These are phyloP conservation scores for Nineta flava DNA, from an alignment of 2,888 invertebrate species.

Conservation along the genomic window DNA sequence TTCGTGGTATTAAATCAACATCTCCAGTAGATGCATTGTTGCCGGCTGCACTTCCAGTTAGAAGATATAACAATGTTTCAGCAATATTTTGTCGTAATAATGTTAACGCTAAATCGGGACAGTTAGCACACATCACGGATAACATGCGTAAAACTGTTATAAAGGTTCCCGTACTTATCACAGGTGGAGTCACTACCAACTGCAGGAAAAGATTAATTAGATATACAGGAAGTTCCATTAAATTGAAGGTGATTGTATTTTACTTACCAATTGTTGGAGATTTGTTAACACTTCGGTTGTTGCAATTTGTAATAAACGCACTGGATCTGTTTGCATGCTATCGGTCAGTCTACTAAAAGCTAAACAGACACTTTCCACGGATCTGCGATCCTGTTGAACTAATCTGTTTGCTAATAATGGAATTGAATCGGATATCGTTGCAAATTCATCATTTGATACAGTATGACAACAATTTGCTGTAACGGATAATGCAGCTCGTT, in stretches of 20 bases:
- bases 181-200: slow-evolving; percentile 88
- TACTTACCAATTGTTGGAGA: slow-evolving; percentile 70
- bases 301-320: slow-evolving; percentile 84
- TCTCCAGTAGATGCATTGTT: slow-evolving; percentile 34
- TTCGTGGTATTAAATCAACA: slow-evolving; percentile 76
- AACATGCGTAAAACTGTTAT: slow-evolving; percentile 93
- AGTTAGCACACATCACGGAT: slow-evolving; percentile 89
- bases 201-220: slow-evolving; percentile 22
- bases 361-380: slow-evolving; percentile 91
- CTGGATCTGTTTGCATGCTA: slow-evolving; percentile 85
- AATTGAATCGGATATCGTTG: slow-evolving; percentile 77
- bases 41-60: slow-evolving; percentile 70
- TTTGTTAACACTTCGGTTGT: slow-evolving; percentile 82
- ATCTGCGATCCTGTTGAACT: slow-evolving; percentile 89
- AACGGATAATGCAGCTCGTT: slow-evolving; percentile 88
- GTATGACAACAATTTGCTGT: slow-evolving; percentile 97
- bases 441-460: slow-evolving; percentile 85
- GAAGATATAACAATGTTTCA: slow-evolving; percentile 82
- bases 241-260: background rate
- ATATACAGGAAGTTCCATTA: background rate
- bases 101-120: slow-evolving; percentile 84
- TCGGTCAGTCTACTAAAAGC: slow-evolving; percentile 94
- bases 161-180: slow-evolving; percentile 88
- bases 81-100: slow-evolving; percentile 90
- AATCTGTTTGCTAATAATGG: slow-evolving; percentile 65